A percentile compares a stretch with the other conserved stretches of the same genome.
These are phyloP conservation scores for Fistularia commersonii DNA, from an alignment of 2,797 vertebrate genomes.

Conservation along the genomic window DNA sequence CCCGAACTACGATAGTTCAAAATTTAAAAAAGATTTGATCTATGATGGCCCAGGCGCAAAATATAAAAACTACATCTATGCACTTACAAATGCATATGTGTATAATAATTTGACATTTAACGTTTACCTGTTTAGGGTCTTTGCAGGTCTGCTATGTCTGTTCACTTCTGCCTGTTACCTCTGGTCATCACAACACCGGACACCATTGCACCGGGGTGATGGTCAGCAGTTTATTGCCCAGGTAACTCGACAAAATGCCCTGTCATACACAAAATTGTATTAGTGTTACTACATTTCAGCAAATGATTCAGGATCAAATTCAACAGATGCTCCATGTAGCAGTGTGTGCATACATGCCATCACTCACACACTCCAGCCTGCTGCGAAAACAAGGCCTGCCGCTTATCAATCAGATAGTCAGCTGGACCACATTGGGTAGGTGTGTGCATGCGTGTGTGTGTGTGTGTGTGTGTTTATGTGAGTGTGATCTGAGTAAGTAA, in stretches of 20 bases:
- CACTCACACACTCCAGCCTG: conserved; percentile 86
- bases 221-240: conserved; percentile 75
- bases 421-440: conserved; percentile 89
- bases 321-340: conserved; percentile 81
- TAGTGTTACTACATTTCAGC: conserved; percentile 4
- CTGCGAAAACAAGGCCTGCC: conserved; percentile 86
- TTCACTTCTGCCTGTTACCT: conserved; percentile 77
- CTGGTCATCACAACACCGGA: conserved; percentile 65
- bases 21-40: background rate
- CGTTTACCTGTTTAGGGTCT: conserved; percentile 67
- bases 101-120: conserved; percentile 1
- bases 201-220: conserved; percentile 58
- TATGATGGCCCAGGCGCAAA: too few relatives aligned
- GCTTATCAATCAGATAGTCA: conserved; percentile 84
- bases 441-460: background rate
- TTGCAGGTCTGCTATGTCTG: conserved; percentile 79
- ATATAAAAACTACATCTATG: background rate
- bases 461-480: background rate
- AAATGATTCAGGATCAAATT: conserved; percentile 20
- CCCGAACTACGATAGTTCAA: background rate
- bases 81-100: background rate
- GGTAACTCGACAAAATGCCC: conserved; percentile 65
- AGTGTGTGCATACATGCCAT: conserved; percentile 79
- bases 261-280: background rate
- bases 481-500: too few relatives aligned